Evolutionary conservation across 2,888 invertebrate species (phyloP), one percentile per base, ranked within the genome.

Genomic region (Leistus spinibarbis): DNA sequence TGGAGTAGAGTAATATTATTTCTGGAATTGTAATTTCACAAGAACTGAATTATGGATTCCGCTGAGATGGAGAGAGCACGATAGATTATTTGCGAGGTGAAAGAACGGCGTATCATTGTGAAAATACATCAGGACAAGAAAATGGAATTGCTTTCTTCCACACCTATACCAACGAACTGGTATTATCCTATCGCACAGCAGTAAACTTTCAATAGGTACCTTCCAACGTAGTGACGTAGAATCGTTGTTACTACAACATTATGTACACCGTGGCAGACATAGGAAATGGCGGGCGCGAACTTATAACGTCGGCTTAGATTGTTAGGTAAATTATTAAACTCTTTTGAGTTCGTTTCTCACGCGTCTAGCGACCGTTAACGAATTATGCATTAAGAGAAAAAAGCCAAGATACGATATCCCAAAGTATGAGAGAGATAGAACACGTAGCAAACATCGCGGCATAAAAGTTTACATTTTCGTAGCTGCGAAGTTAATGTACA

Each of bases 1-100:
- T 62, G 68, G 66, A 77, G 76, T 69, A 77, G 69, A 69, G 76
- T 77, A 77, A 77, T 77, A 77, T 75, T 77, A 77, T 77, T 77
- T 77, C 75, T 73, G 73, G 77, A 71, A 72, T 70, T 75, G 77
- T 76, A 77, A 77, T 76, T 76, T 75, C 67, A 66, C 64, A 70
- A 70, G 76, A 75, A 76, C 69, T 73, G 54, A 75, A 77, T 77
- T 76, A 77, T 75, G 77, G 76, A 76, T 77, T 76, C 77, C 76
- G 73, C 16, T 17, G 69, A 68, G 69, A 69, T 24, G 57, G 19
- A 56, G 57, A 69, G 19, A 63, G 63, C 17, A n/a, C 22, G 64
- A 64, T 16, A 64, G 22, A 20, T 57, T 53, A 68, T 68, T 68
- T 60, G 69, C 69, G 57, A 57, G 19, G 20, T 57, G 57, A 19